Evolutionary conservation across 1,140 invertebrate species (phyloP).

Genomic region (Caenorhabditis inopinata): DNA sequence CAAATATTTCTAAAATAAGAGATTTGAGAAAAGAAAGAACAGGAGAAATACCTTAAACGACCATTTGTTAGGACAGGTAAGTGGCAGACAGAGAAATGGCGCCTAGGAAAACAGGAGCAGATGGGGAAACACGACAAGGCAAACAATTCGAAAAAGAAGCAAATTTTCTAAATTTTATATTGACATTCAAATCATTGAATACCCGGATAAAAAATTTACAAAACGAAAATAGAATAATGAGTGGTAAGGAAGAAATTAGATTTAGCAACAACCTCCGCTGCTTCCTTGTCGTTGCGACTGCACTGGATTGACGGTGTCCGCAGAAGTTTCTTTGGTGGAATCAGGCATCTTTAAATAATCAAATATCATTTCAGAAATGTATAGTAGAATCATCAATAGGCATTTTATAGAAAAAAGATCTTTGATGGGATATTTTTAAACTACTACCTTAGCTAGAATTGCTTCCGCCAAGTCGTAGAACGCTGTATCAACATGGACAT

Average conservation of each 20-base stretch:
- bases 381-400: too few species aligned
- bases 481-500: too few species aligned
- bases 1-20: slow-evolving; percentile 2
- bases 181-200: slow-evolving; percentile 26
- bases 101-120: background rate
- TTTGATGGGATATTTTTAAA: background rate
- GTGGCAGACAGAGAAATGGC: background rate
- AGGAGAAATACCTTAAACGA: background rate
- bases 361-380: too few species aligned
- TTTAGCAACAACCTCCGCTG: slow-evolving; percentile 18
- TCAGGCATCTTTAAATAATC: background rate
- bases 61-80: slow-evolving; percentile 13
- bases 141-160: background rate
- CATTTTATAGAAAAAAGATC: too few species aligned
- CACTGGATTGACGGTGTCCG: background rate
- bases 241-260: background rate
- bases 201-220: slow-evolving; percentile 24
- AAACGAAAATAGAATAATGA: background rate
- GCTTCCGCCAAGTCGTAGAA: slow-evolving; percentile 87
- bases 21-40: background rate
- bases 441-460: slow-evolving; percentile 79
- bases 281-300: background rate
- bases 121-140: background rate
- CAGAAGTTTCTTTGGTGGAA: background rate
- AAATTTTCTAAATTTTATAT: background rate